phyloP scores from a whole-genome alignment of 2,888 invertebrate species.

The Drosophila cognata region DNA sequence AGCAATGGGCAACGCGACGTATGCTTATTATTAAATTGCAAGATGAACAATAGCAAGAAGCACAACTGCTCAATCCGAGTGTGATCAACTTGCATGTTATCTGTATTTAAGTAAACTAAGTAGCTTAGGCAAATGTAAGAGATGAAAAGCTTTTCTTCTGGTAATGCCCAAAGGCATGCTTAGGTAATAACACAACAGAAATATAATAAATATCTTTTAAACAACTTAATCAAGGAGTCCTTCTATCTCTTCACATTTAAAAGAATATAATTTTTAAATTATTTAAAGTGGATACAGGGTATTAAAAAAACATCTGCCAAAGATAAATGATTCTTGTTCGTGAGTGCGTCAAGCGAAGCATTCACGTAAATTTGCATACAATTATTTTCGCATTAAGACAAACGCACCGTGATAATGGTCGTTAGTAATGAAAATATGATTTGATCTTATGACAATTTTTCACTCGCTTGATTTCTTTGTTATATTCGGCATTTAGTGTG shows the following conservation, averaged over 20 bases:
- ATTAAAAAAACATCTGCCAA: slow-evolving; percentile 27
- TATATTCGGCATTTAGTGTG: slow-evolving; percentile 28
- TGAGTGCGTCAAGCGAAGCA: slow-evolving; percentile 18
- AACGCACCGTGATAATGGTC: slow-evolving; percentile 65
- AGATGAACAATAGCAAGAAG: slow-evolving; percentile 14
- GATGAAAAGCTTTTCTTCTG: background rate
- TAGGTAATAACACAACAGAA: background rate
- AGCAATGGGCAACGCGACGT: slow-evolving; percentile 39
- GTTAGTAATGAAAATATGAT: slow-evolving; percentile 73
- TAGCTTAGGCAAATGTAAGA: background rate
- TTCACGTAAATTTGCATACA: slow-evolving; percentile 71
- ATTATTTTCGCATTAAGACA: slow-evolving; percentile 76
- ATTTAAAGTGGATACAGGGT: background rate
- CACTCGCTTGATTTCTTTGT: slow-evolving; percentile 73
- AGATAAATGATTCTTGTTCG: slow-evolving; percentile 59
- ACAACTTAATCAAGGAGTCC: background rate
- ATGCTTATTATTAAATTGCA: slow-evolving; percentile 57
- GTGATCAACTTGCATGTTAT: background rate
- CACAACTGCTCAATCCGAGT: background rate
- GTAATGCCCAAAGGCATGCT: background rate
- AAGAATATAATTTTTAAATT: background rate
- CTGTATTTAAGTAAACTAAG: background rate
- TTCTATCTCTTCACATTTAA: background rate
- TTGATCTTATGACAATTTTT: slow-evolving; percentile 80
- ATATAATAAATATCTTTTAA: background rate